These are phyloP conservation scores for Bacillus rossius DNA, from an alignment of 1,140 invertebrate species.

Conservation along the genomic window DNA sequence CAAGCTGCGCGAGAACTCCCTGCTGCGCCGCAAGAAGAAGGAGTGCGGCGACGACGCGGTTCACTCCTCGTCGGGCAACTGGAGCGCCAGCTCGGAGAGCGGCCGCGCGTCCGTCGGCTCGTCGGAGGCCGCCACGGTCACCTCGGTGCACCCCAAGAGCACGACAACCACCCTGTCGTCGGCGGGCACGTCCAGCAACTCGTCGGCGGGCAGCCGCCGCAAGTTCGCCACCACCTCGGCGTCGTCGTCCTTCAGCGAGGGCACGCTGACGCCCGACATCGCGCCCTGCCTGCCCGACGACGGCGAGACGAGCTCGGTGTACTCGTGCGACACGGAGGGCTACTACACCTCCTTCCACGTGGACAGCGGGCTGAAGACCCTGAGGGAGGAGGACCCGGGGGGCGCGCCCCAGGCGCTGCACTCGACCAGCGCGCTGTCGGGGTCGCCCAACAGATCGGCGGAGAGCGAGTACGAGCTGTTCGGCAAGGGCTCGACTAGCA, in stretches of 20 bases:
- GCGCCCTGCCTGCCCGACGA: constrained; percentile 64
- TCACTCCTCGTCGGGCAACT: constrained; percentile 88
- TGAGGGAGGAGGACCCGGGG: constrained; percentile 67
- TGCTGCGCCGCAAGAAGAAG: constrained; percentile 53
- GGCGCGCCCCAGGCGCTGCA: constrained; percentile 51
- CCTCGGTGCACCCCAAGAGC: constrained; percentile 45
- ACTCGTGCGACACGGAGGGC: constrained; percentile 91
- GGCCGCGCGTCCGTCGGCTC: constrained; percentile 77
- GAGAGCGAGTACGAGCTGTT: constrained; percentile 88
- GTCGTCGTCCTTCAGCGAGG: constrained; percentile 77
- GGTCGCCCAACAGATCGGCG: constrained; percentile 35
- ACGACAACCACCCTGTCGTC: constrained; percentile 23
- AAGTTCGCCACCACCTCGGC: constrained; percentile 65
- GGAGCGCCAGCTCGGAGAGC: constrained; percentile 87
- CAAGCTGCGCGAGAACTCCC: constrained; percentile 63
- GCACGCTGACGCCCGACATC: constrained; percentile 77
- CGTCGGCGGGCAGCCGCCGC: constrained; percentile 58
- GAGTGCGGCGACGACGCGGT: constrained; percentile 60
- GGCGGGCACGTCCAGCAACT: constrained; percentile 58
- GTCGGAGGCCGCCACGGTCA: constrained; percentile 66
- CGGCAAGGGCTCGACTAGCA: constrained; percentile 81
- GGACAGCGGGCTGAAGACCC: constrained; percentile 86
- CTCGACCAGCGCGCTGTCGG: constrained; percentile 51
- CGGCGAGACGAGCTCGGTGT: constrained; percentile 86
- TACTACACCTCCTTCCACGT: constrained; percentile 97